A percentile compares a stretch with the other conserved stretches of the same genome.
Evolutionary conservation across 2,888 invertebrate genomes (phyloP).

Genomic region (Mylabris sibirica): DNA sequence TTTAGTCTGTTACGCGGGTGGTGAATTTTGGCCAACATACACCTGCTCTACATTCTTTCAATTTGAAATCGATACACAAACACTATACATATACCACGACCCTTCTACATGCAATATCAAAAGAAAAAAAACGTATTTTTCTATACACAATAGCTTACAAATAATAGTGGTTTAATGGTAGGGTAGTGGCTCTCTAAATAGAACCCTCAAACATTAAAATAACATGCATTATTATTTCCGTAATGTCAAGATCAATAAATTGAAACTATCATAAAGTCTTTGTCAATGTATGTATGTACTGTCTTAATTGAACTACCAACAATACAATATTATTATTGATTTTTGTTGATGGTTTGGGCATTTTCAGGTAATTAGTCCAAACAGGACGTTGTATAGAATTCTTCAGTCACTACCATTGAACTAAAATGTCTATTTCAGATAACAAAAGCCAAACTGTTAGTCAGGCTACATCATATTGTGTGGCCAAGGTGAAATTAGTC

Average conservation of each 20-base stretch:
- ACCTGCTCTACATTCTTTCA: constrained; percentile 55
- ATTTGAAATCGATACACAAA: constrained; percentile 32
- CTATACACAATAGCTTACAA: constrained; percentile 19
- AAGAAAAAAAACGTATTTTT: constrained; percentile 4
- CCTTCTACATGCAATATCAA: constrained; percentile 22
- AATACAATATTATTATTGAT: constrained; percentile 6
- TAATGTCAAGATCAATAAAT: constrained; percentile 4
- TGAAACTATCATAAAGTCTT: background rate
- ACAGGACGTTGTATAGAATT: background rate
- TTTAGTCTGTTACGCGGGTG: constrained; percentile 58
- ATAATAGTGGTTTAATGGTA: background rate
- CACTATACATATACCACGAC: constrained; percentile 22
- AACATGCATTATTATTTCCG: background rate
- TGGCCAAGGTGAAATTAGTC: constrained; percentile 35
- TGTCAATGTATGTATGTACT: no score
- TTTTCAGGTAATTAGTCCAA: background rate
- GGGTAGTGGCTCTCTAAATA: background rate
- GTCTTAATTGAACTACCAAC: background rate
- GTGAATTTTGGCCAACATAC: constrained; percentile 56
- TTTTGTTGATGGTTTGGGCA: background rate
- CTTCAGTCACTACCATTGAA: background rate
- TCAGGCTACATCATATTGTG: constrained; percentile 1
- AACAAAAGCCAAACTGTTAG: constrained; percentile 8
- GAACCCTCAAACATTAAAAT: background rate
- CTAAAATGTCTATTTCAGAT: background rate